Evolutionary conservation across 1,140 invertebrate species (phyloP).

Genomic region (Ruditapes philippinarum): DNA sequence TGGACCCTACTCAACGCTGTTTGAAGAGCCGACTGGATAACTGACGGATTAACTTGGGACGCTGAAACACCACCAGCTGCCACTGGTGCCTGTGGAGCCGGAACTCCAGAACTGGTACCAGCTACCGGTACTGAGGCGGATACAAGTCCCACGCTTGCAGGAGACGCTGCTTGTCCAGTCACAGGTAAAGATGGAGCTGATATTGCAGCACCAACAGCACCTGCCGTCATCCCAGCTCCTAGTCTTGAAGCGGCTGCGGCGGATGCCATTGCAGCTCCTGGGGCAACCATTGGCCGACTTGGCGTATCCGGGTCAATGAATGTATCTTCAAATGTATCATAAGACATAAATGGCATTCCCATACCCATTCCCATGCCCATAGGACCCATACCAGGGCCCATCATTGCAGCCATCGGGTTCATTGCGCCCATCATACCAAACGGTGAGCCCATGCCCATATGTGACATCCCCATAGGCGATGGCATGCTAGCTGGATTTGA

Average conservation of each 20-base stretch:
- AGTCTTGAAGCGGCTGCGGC: not conserved
- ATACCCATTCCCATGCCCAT: not conserved
- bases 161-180: not conserved
- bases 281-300: not conserved
- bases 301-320: not conserved
- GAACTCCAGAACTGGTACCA: not conserved
- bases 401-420: not conserved
- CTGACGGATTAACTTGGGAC: not conserved
- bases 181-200: not conserved
- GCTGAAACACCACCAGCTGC: not conserved
- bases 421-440: not conserved
- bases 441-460: not conserved
- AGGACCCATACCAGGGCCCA: not conserved
- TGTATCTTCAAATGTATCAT: slow-evolving; percentile 17
- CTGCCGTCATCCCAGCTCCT: not conserved
- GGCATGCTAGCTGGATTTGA: too few relatives aligned
- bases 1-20: slow-evolving; percentile 8
- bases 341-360: not conserved
- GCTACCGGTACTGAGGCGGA: not conserved
- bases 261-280: not conserved
- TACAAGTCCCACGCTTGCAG: not conserved
- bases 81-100: not conserved
- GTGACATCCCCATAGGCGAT: not conserved
- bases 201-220: not conserved
- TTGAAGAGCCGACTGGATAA: not conserved